Evolutionary conservation across 2,113 vertebrate species (phyloP).

Genomic region (Microtus oregoni): DNA sequence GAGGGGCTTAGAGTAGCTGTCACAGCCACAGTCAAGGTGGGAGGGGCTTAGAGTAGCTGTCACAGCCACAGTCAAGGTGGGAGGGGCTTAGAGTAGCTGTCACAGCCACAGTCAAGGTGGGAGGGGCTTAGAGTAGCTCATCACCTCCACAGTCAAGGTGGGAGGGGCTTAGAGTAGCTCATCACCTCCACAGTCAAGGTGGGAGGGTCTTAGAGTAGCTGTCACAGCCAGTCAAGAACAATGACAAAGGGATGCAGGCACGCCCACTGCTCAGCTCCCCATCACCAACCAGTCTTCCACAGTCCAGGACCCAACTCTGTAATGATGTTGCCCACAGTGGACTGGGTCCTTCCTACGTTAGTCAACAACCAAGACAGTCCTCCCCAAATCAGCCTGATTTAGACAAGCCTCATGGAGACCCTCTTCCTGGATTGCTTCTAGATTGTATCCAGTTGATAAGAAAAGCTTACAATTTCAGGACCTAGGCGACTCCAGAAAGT

Average conservation of each 20-base stretch:
- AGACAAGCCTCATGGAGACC: neutral
- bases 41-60: too few relatives aligned
- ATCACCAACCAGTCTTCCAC: neutral
- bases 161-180: too few relatives aligned
- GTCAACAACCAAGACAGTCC: neutral
- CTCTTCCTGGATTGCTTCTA: neutral
- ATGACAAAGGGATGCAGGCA: neutral
- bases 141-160: too few relatives aligned
- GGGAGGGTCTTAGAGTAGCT: neutral
- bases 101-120: too few relatives aligned
- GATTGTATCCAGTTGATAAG: neutral
- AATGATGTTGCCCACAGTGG: neutral
- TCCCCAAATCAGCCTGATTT: neutral
- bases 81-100: too few relatives aligned
- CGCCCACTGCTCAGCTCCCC: neutral
- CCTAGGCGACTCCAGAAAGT: neutral
- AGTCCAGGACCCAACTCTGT: neutral
- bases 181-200: neutral
- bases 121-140: too few relatives aligned
- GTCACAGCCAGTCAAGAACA: neutral
- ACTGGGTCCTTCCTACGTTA: neutral
- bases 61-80: too few relatives aligned
- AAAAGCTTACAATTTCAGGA: neutral
- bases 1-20: neutral
- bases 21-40: neutral